These are phyloP conservation scores for Drosophila subobscura DNA, from an alignment of 1,140 invertebrate species.

Conservation along the genomic window DNA sequence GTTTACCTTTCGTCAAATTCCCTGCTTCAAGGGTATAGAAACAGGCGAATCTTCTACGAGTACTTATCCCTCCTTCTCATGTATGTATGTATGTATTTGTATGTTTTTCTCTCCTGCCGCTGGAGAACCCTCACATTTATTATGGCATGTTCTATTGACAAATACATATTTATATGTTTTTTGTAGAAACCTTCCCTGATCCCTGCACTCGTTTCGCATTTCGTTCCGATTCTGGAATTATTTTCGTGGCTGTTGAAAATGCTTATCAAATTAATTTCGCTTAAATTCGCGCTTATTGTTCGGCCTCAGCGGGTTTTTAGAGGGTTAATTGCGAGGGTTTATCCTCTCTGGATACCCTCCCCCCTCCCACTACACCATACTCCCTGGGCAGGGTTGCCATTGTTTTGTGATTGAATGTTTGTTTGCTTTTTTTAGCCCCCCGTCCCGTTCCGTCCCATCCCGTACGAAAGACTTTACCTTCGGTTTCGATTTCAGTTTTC, in stretches of 20 bases:
- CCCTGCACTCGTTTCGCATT: conserved; percentile 12
- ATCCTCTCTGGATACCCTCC: conserved; percentile 1
- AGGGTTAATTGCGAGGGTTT: conserved; percentile 78
- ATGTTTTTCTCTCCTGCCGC: too few species aligned
- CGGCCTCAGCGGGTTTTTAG: conserved; percentile 47
- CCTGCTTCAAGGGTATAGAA: too few species aligned
- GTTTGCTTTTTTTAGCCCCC: conserved; percentile 39
- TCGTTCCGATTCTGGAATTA: conserved; percentile 4
- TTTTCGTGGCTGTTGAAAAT: conserved; percentile 50
- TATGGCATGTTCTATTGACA: background rate
- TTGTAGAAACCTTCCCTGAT: conserved; percentile 18
- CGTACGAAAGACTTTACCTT: conserved; percentile 5
- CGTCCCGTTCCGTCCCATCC: too few species aligned
- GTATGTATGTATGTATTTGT: too few species aligned
- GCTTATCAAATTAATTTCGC: conserved; percentile 82
- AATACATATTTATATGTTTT: background rate
- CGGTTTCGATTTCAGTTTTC: conserved; percentile 27
- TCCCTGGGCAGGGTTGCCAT: background rate
- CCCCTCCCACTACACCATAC: background rate
- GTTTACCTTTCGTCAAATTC: too few species aligned
- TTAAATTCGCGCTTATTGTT: conserved; percentile 78
- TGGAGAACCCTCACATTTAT: conserved; percentile 1
- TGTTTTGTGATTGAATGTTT: conserved; percentile 59
- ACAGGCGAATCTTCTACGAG: too few species aligned
- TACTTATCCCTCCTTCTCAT: too few species aligned